Conservation (phyloP, 2,113 vertebrate genomes). For the Carassius gibelio region DNA sequence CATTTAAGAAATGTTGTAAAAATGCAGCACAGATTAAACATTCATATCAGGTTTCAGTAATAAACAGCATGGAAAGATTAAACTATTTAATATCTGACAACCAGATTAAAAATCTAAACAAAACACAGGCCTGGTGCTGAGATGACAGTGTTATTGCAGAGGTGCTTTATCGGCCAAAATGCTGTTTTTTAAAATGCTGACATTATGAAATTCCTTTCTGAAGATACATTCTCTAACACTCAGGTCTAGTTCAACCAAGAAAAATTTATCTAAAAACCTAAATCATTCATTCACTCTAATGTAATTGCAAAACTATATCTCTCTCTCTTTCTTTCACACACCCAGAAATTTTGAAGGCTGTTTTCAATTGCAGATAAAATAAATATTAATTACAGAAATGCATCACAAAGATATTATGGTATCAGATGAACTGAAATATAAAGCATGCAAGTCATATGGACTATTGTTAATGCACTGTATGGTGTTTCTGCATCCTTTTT, state of each 20-base stretch:
- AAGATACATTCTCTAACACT: neutral
- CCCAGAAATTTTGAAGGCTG: neutral
- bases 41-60: neutral
- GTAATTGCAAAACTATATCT: neutral
- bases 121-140: neutral
- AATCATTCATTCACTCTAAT: neutral
- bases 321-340: neutral
- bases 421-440: neutral
- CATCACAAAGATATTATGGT: neutral
- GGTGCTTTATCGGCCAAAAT: neutral
- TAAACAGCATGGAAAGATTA: neutral
- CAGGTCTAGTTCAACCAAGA: neutral
- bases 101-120: slow-evolving; percentile 10
- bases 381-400: neutral
- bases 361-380: neutral
- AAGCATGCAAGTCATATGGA: neutral
- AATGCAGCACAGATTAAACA: slow-evolving; percentile 9
- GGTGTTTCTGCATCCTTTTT: neutral
- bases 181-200: neutral
- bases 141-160: slow-evolving; percentile 5
- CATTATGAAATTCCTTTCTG: neutral
- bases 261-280: neutral
- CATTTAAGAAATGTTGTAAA: slow-evolving; percentile 31
- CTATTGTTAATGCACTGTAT: neutral
- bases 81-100: slow-evolving; percentile 22